These are phyloP conservation scores for Sphaerophoria taeniata DNA, from an alignment of 2,888 invertebrate species.

Conservation along the genomic window DNA sequence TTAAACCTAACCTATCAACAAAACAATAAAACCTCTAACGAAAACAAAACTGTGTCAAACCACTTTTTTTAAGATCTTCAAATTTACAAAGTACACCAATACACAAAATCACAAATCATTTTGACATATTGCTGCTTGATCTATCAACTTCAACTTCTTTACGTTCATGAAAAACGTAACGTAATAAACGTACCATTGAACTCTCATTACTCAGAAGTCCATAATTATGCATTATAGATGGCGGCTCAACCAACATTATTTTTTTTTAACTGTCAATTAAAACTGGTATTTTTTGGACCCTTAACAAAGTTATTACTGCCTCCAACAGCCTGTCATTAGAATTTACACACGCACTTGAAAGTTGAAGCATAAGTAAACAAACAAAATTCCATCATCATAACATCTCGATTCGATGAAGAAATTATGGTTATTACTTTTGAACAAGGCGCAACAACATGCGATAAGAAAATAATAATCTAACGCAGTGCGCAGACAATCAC, in stretches of 20 bases:
- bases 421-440: slow-evolving; percentile 44
- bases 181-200: slow-evolving; percentile 11
- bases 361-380: slow-evolving; percentile 9
- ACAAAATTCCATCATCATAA: slow-evolving; percentile 1
- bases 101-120: background rate
- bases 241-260: background rate
- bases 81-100: background rate
- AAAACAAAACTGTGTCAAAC: background rate
- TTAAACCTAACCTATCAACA: too few species aligned
- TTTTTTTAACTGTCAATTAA: slow-evolving; percentile 14
- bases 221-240: background rate
- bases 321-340: slow-evolving; percentile 9
- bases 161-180: background rate
- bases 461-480: slow-evolving; percentile 32
- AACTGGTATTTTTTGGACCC: background rate
- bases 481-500: slow-evolving; percentile 30
- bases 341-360: slow-evolving; percentile 18
- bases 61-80: too few species aligned
- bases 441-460: slow-evolving; percentile 31
- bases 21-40: too few species aligned
- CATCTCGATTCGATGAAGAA: slow-evolving; percentile 45
- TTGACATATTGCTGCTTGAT: slow-evolving; percentile 19
- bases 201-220: background rate
- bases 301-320: slow-evolving; percentile 12
- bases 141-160: background rate